Conservation (phyloP, 2,888 invertebrate species). For the Tetranychus piercei region DNA sequence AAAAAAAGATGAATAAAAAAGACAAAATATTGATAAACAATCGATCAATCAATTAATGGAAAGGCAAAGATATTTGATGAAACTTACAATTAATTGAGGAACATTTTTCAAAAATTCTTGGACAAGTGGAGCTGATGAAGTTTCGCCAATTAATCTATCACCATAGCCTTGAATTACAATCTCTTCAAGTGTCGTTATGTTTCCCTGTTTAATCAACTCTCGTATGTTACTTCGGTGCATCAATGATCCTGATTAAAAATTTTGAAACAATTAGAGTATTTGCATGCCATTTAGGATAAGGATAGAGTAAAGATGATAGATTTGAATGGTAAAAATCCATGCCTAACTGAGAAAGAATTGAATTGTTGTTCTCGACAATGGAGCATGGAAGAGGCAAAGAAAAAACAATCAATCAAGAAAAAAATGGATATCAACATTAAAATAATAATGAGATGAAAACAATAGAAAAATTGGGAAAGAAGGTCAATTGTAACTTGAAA, state of each 20-base stretch:
- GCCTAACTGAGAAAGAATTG: too few relatives aligned
- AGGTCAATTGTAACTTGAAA: background rate
- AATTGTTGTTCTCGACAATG: background rate
- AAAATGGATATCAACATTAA: background rate
- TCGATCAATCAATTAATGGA: background rate
- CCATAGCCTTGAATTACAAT: constrained; percentile 76
- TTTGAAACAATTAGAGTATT: background rate
- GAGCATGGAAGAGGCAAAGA: too few relatives aligned
- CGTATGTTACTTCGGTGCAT: constrained; percentile 24
- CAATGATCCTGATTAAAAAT: constrained; percentile 14
- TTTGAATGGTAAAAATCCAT: too few relatives aligned
- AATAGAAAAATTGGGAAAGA: background rate
- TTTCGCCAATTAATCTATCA: constrained; percentile 50
- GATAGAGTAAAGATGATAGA: too few relatives aligned
- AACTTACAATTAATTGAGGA: constrained; percentile 48
- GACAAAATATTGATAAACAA: background rate
- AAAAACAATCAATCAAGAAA: constrained; percentile 2
- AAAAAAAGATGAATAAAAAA: constrained; percentile 11
- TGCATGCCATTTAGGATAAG: too few relatives aligned
- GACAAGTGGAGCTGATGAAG: constrained; percentile 43
- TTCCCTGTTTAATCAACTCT: constrained; percentile 39
- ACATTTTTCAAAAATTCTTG: constrained; percentile 68
- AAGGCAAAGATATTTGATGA: background rate
- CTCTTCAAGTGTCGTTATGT: constrained; percentile 73
- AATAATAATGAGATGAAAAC: background rate